Percentiles rank a stretch among this genome's conserved stretches.
phyloP scores from a whole-genome alignment of 2,797 vertebrate genomes.

The Hafferia zeledoni region DNA sequence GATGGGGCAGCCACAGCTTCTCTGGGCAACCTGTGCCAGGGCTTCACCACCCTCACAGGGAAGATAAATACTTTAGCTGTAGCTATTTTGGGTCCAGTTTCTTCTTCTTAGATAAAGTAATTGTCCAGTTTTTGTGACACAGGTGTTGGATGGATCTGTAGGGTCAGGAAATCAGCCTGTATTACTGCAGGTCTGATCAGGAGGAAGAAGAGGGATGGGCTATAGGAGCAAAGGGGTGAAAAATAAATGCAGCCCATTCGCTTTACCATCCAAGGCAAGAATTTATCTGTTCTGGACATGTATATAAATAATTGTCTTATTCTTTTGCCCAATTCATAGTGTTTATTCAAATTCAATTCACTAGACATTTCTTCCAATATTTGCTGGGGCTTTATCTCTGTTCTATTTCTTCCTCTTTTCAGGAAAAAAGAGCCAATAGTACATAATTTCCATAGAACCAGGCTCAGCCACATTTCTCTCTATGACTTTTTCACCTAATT shows the following conservation, averaged over 20 bases:
- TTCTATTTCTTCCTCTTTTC: neutral
- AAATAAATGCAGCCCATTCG: neutral
- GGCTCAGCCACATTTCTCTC: neutral
- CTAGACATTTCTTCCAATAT: neutral
- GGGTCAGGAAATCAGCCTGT: neutral
- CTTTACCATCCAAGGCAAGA: neutral
- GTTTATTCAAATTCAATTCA: neutral
- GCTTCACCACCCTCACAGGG: accelerated
- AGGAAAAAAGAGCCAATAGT: neutral
- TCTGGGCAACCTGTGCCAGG: neutral
- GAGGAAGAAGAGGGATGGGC: neutral
- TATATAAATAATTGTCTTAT: neutral
- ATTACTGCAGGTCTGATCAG: neutral
- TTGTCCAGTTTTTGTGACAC: neutral
- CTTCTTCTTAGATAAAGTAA: neutral
- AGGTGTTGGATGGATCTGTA: neutral
- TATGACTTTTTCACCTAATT: neutral
- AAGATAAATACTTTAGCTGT: neutral
- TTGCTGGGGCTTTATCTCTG: neutral
- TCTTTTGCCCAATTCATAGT: neutral
- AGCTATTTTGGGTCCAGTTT: neutral
- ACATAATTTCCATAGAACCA: neutral
- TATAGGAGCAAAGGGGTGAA: neutral
- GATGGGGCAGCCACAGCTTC: neutral
- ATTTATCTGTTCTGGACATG: neutral